A percentile compares a stretch with the other conserved stretches of the same genome.
Evolutionary conservation across 2,888 invertebrate species (phyloP).

Genomic region (Epistrophe grossulariae): DNA sequence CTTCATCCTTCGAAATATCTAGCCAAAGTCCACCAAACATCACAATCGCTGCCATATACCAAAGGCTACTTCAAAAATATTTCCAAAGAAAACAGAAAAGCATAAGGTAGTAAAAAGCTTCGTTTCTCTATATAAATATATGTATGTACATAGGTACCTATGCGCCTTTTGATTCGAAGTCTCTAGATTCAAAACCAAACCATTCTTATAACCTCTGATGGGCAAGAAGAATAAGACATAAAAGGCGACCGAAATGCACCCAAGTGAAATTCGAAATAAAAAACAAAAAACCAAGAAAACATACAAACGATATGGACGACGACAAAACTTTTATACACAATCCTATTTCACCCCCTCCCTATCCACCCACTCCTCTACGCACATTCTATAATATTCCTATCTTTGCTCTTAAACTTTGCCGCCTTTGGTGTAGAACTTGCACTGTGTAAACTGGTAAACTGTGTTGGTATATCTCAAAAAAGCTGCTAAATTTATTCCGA

Average conservation of each 20-base stretch:
- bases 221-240: constrained; percentile 9
- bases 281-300: constrained; percentile 28
- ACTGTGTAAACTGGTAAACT: constrained; percentile 25
- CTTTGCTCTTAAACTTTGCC: constrained; percentile 30
- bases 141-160: background rate
- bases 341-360: background rate
- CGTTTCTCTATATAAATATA: background rate
- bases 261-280: constrained; percentile 55
- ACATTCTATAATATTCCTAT: constrained; percentile 32
- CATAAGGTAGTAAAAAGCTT: constrained; percentile 12
- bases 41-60: constrained; percentile 8
- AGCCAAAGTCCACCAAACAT: constrained; percentile 22
- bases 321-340: constrained; percentile 62
- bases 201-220: constrained; percentile 69
- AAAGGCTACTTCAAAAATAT: constrained; percentile 24
- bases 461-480: constrained; percentile 24
- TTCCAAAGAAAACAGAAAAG: constrained; percentile 3
- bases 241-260: constrained; percentile 59
- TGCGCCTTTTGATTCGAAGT: constrained; percentile 53
- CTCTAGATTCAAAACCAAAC: constrained; percentile 38
- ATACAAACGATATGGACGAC: constrained; percentile 48
- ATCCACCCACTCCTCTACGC: constrained; percentile 5
- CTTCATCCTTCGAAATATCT: background rate
- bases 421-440: background rate
- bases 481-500: constrained; percentile 69